Base-by-base conservation (phyloP, 2,113 vertebrate species). In the Pseudolaguvia tuberculata region DNA sequence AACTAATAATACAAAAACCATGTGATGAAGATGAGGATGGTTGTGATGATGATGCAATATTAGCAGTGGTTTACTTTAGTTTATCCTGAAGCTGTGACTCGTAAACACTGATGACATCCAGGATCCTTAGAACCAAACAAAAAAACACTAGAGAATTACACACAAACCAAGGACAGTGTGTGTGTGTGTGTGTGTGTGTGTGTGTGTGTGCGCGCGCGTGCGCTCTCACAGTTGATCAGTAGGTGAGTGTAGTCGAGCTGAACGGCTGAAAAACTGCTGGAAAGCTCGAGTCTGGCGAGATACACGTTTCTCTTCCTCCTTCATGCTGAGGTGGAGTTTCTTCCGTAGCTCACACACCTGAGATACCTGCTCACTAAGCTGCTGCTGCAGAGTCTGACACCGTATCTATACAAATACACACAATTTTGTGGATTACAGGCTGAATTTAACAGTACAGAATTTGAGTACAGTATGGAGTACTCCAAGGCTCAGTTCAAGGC, bases 71-170 rank as follows among this genome's bases (percentile, higher is more conserved):
- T 4, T 9, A 20, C 18, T 47, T 68, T 14, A 3, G 63, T 39
- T 72, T 85, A 94, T 93, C 91, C 70, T 84, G 85, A 77, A 94
- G 88, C 79, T 92, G 89, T 70, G 87, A 86, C 84, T 97, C 94
- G 55, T 95, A 96, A 77, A 92, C 90, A 80, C 92, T 91, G 63
- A 96, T 94, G 27, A 95, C 84, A 68, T n/a, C 93, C 86, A 95
- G 83, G 76, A 93, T 87, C 84, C 93, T 96, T 15, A 23, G 27
- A 51, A 14, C 55, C 35, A 23, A 48, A 15, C 73, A 7, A 57
- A 17, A 18, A n/a, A 55, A 55, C 5, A 8, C 5, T 14, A 59
- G 15, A 59, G 17, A 9, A 31, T 18, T 10, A 61, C 58, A 39
- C 56, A 29, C 53, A 56, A 10, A 15, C 52, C n/a, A 20, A 53